Evolutionary conservation across 1,140 invertebrate species (phyloP), one percentile per base, ranked within the genome.

Genomic region (Pseudomyrmex pallidus): DNA sequence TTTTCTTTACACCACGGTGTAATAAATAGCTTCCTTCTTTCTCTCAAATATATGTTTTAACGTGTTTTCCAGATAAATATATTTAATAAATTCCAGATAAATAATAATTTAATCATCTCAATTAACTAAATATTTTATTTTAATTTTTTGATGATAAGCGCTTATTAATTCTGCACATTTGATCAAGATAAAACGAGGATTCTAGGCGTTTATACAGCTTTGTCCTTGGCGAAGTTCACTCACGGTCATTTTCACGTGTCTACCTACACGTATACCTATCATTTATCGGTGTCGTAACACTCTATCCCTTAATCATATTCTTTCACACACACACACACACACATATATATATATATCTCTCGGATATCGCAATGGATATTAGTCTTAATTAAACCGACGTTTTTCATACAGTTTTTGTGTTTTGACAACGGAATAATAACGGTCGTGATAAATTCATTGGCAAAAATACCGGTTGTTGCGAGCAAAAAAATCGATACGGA

Each of bases 11-110:
- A 62, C 64, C 13, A 12, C 46, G 22, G 12, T 52, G 44, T 76
- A 66, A 67, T 54, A 74, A 73, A 59, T 48, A 44, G 50, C 59
- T 82, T 54, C 57, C 9, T 52, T 76, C 48, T 74, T 64, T 66
- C 7, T 64, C 1, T 2, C 13, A 44, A 9, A 13, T 7, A 15
- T 1, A 50, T 61, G 35, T 74, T 74, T 20, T 35, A 61, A 62
- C 25, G 12, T 7, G n/a, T 48, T 48, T 25, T 10, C 12, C 22
- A 35, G 13, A 13, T 76, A 76, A 83, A 83, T 76, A 74, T n/a
- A n/a, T n/a, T n/a, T n/a, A n/a, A n/a, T n/a, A n/a, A n/a, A n/a
- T 25, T 10, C 12, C 22, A 35, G 13, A 13, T 76, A 76, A 83
- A 83, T 76, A 74, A n/a, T n/a, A n/a, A n/a, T 52, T 64, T 63